These are phyloP conservation scores for Otus scops DNA, from an alignment of 2,797 vertebrate genomes.

Conservation along the genomic window DNA sequence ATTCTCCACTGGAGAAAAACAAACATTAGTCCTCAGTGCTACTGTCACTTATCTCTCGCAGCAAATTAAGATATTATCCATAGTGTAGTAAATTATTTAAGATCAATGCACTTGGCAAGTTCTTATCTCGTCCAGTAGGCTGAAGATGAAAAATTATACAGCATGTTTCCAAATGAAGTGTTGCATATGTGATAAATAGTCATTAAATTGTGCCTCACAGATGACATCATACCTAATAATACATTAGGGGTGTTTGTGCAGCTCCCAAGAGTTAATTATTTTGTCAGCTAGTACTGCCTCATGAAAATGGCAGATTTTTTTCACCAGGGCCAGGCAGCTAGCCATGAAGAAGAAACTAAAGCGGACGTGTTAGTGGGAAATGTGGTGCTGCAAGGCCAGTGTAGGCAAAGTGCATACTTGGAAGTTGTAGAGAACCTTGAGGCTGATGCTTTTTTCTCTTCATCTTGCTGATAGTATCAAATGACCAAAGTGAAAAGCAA, in stretches of 20 bases:
- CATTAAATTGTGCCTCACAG: neutral
- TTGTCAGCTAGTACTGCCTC: neutral
- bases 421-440: neutral
- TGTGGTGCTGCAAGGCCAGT: neutral
- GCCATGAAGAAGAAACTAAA: neutral
- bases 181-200: constrained; percentile 24
- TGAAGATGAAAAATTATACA: constrained; percentile 45
- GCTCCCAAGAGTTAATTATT: constrained; percentile 14
- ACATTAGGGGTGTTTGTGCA: neutral
- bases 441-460: neutral
- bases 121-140: constrained; percentile 29
- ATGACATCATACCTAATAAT: constrained; percentile 45
- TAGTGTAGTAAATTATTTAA: constrained; percentile 31
- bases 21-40: neutral
- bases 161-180: neutral
- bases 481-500: neutral
- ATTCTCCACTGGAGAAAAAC: neutral
- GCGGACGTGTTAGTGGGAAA: neutral
- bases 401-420: neutral
- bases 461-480: neutral
- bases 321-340: neutral
- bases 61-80: constrained; percentile 23
- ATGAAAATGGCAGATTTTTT: neutral
- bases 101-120: constrained; percentile 6
- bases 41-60: constrained; percentile 17